These are phyloP conservation scores for Melitaea cinxia DNA, from an alignment of 1,140 invertebrate species.

Conservation along the genomic window DNA sequence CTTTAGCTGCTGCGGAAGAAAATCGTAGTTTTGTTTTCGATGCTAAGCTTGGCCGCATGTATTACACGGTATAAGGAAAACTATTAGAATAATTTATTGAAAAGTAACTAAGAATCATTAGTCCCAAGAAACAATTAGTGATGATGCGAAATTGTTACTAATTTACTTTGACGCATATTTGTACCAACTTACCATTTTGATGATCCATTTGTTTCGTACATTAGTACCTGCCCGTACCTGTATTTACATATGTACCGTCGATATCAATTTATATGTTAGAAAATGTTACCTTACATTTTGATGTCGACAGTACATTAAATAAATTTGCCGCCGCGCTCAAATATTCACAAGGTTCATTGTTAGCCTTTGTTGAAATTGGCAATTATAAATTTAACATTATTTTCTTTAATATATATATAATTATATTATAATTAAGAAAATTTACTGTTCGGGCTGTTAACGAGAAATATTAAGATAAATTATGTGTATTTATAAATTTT, in stretches of 20 bases:
- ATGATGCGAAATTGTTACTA: constrained; percentile 29
- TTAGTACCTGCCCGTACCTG: neutral
- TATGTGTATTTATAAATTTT: too few relatives aligned
- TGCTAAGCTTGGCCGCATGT: too few relatives aligned
- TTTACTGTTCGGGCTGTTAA: too few relatives aligned
- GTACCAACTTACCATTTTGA: neutral
- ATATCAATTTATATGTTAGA: neutral
- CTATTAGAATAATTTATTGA: constrained; percentile 9
- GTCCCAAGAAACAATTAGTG: too few relatives aligned
- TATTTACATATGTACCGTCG: constrained; percentile 2
- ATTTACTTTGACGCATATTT: constrained; percentile 23
- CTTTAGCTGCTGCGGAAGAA: too few relatives aligned
- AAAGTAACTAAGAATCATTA: constrained; percentile 16
- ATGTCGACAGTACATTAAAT: constrained; percentile 2
- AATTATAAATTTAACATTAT: neutral
- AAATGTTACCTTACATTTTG: neutral
- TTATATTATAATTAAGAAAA: too few relatives aligned
- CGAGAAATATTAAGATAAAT: too few relatives aligned
- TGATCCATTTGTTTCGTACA: too few relatives aligned
- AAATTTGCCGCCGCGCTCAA: constrained; percentile 1
- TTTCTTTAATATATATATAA: neutral
- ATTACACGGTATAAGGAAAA: neutral
- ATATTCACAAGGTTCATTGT: constrained; percentile 1
- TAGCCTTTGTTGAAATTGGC: neutral
- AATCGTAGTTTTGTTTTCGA: too few relatives aligned